Evolutionary conservation across 2,888 invertebrate species (phyloP).

Genomic region (Protophormia terraenovae): DNA sequence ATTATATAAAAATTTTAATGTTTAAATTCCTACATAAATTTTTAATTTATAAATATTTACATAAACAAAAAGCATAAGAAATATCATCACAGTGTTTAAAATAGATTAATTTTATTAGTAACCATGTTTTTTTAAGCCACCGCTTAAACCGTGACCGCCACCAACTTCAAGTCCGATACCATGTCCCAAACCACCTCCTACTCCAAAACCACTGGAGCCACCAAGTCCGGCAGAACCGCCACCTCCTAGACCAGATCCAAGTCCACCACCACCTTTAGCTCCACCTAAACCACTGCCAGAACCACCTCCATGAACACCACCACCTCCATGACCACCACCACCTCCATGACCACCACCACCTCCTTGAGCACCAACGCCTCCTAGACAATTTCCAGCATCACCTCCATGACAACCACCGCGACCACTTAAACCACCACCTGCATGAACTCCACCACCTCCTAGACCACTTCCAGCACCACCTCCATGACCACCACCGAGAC

Average conservation of each 20-base stretch:
- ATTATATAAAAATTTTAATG: too few relatives aligned
- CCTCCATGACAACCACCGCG: slow-evolving; percentile 15
- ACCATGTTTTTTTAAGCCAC: slow-evolving; percentile 61
- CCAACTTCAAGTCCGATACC: slow-evolving; percentile 24
- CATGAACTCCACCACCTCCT: too few relatives aligned
- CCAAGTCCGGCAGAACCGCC: background rate
- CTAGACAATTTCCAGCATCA: background rate
- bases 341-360: background rate
- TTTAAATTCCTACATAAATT: too few relatives aligned
- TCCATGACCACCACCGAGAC: too few relatives aligned
- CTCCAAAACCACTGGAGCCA: background rate
- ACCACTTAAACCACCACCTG: slow-evolving; percentile 25
- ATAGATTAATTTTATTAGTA: slow-evolving; percentile 51
- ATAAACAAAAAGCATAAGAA: slow-evolving; percentile 4
- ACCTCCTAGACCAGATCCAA: slow-evolving; percentile 3
- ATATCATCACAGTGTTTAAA: slow-evolving; percentile 48
- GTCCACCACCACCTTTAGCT: slow-evolving; percentile 18
- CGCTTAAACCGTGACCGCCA: slow-evolving; percentile 24
- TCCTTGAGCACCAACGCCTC: background rate
- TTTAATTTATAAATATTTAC: slow-evolving; percentile 19
- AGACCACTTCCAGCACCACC: too few relatives aligned
- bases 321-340: background rate
- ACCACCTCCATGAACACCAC: too few relatives aligned
- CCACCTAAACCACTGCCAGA: too few relatives aligned
- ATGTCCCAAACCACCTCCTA: background rate